Evolutionary conservation across 2,797 vertebrate genomes (phyloP).

Genomic region (Apogon hyalosoma): DNA sequence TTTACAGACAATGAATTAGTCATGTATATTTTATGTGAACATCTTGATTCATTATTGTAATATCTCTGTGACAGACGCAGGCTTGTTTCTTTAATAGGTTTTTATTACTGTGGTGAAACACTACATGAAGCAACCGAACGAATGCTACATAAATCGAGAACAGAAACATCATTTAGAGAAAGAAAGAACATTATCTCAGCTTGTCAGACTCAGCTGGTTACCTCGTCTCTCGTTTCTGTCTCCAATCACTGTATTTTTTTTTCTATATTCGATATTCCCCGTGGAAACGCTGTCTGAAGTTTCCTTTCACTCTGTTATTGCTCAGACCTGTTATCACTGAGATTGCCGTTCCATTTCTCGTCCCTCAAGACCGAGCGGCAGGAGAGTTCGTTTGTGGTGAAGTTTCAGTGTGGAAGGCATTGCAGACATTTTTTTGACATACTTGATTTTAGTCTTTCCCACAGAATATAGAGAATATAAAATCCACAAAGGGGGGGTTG

Average conservation of each 20-base stretch:
- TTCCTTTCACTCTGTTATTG: constrained; percentile 38
- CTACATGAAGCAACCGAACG: background rate
- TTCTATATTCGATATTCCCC: constrained; percentile 38
- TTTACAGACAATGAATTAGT: constrained; percentile 40
- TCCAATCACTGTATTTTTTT: constrained; percentile 24
- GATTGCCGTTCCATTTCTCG: constrained; percentile 53
- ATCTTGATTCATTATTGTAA: constrained; percentile 29
- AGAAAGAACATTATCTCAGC: background rate
- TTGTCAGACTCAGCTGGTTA: constrained; percentile 15
- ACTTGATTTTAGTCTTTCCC: constrained; percentile 35
- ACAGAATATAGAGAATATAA: constrained; percentile 18
- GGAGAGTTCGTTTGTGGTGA: constrained; percentile 27
- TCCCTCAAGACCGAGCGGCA: constrained; percentile 36
- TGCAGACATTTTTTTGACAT: constrained; percentile 23
- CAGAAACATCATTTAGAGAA: constrained; percentile 14
- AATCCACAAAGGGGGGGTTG: background rate
- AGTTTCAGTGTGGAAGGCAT: constrained; percentile 24
- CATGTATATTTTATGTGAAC: constrained; percentile 24
- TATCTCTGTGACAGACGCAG: constrained; percentile 16
- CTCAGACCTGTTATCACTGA: constrained; percentile 52
- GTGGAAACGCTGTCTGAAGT: constrained; percentile 50
- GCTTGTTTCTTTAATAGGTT: constrained; percentile 6
- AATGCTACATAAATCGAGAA: constrained; percentile 1
- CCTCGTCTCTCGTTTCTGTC: constrained; percentile 1
- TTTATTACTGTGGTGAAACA: background rate